A percentile compares a stretch with the other conserved stretches of the same genome.
Evolutionary conservation across 2,113 vertebrate genomes (phyloP).

Genomic region (Malurus elegans): DNA sequence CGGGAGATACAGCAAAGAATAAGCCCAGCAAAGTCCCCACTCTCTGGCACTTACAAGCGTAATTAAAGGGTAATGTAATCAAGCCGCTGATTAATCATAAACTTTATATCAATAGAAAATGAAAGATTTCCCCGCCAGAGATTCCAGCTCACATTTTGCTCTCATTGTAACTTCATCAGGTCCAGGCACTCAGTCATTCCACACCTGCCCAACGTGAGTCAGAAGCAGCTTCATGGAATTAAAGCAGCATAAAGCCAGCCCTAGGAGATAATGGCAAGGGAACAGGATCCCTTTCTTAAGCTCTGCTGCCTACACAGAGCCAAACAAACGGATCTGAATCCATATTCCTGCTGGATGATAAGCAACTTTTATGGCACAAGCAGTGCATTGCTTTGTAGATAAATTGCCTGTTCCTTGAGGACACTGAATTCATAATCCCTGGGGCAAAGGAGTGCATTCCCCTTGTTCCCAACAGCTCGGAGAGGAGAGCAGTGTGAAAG

Average conservation of each 20-base stretch:
- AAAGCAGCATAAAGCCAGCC: background rate
- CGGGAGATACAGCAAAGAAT: background rate
- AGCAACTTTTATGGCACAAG: background rate
- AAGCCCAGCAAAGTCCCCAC: constrained; percentile 8
- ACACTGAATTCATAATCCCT: background rate
- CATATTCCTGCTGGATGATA: background rate
- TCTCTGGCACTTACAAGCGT: background rate
- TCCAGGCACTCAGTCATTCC: background rate
- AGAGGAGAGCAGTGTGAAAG: background rate
- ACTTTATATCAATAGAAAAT: constrained; percentile 21
- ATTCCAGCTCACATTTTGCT: background rate
- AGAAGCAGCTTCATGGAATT: background rate
- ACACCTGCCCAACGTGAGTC: background rate
- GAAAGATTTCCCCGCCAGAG: background rate
- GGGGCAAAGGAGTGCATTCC: background rate
- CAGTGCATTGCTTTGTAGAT: background rate
- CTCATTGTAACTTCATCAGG: background rate
- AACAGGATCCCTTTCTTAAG: background rate
- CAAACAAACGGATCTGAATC: background rate
- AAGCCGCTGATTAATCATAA: constrained; percentile 33
- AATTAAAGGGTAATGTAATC: constrained; percentile 27
- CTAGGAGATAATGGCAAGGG: background rate
- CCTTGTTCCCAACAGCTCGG: background rate
- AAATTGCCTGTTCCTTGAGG: background rate
- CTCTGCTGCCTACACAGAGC: background rate